Evolutionary conservation across 2,797 vertebrate genomes (phyloP), one percentile per base, ranked within the genome.

Genomic region (Anableps anableps): DNA sequence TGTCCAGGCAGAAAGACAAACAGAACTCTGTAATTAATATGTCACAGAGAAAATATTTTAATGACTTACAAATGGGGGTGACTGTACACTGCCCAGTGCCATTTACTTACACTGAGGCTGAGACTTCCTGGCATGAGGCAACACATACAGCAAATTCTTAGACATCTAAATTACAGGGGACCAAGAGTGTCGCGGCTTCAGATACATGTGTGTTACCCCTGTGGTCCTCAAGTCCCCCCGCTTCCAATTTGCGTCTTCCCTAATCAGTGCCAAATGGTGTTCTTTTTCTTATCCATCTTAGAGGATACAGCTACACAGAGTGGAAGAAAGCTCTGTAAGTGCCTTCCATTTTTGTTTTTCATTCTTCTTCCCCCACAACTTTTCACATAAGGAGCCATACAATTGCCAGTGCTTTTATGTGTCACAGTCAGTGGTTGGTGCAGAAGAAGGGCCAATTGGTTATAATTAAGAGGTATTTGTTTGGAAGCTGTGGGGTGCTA

Each of bases 161-260:
- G 94, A 95, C 95, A 70, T 91, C 93, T 92, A 94, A 96, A 95
- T 96, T 95, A 95, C 90, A 95, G 91, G 89, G 93, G 90, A 85
- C 81, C 78, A 53, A 31, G 74, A 85, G 88, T 94, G 92, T 92
- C 88, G 90, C 81, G 92, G 92, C 93, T 92, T 89, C 86, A 80
- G 90, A 92, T 93, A 94, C 91, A 89, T 95, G 93, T 95, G 93
- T 90, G 91, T 92, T 90, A 88, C 93, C 92, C 85, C 93, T 95
- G 93, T 91, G 92, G 94, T 94, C 85, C 82, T 83, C 58, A 62
- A 81, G 75, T 34, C 87, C 85, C 58, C 88, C 88, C 84, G 88
- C 82, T 86, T 93, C 83, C 90, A 89, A 92, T 94, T 82, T 88
- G 91, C 88, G 80, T 94, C 87, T 84, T 91, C 89, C 86, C 84